These are phyloP conservation scores for Triplophysa tibetana DNA, from an alignment of 2,113 vertebrate genomes.

Conservation along the genomic window DNA sequence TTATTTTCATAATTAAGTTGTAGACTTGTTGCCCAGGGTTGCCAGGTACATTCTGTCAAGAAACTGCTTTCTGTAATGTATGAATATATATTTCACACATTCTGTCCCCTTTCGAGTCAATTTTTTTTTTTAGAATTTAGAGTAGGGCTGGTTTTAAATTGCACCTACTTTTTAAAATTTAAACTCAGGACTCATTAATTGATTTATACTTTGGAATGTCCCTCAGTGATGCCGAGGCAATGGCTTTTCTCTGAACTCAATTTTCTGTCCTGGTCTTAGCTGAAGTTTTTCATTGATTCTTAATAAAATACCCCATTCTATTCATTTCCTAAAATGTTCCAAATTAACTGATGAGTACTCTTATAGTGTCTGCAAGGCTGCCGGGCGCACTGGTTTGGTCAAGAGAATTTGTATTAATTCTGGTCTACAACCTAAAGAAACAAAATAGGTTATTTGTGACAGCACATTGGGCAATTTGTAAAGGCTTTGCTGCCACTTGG, in stretches of 20 bases:
- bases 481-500: neutral
- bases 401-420: slow-evolving; percentile 23
- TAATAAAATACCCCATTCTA: slow-evolving; percentile 2
- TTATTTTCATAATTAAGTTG: neutral
- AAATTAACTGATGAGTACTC: slow-evolving; percentile 16
- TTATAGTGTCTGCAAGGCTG: slow-evolving; percentile 8
- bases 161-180: neutral
- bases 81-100: neutral
- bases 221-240: neutral
- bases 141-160: neutral
- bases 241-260: neutral
- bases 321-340: slow-evolving; percentile 12
- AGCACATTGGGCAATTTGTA: neutral
- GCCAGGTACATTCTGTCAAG: neutral
- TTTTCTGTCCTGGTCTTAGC: neutral
- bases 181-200: neutral
- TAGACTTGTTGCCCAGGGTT: neutral
- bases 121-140: neutral
- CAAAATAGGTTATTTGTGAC: slow-evolving; percentile 23
- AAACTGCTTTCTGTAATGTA: neutral
- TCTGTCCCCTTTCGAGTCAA: neutral
- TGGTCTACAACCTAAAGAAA: neutral
- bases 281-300: neutral
- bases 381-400: neutral
- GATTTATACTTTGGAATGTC: neutral